Base-by-base conservation (phyloP, 2,888 invertebrate species). In the Mamestra brassicae region DNA sequence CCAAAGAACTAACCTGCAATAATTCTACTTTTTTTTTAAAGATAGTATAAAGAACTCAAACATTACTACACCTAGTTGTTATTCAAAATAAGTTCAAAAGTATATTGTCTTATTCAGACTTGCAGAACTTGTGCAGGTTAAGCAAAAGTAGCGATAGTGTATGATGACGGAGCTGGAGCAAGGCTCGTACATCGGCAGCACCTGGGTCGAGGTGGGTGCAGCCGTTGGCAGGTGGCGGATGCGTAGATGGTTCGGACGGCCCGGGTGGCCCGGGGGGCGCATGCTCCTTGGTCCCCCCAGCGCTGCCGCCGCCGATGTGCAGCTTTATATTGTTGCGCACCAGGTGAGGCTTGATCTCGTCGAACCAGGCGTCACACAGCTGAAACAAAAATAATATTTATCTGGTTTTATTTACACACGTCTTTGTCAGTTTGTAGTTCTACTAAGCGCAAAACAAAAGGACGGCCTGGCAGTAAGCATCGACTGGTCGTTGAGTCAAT, bases 311-410 rank as follows among this genome's bases (percentile, higher is more conserved):
- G 76, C 92, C 92, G 34, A 94, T 92, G 88, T 96, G 96, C 80
- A 96, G 83, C 90, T 96, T 96, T 74, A 96, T 93, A 67, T 95
- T 95, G 88, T 96, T 95, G 36, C 92, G 92, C 61, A 95, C 87
- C 80, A 96, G 84, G 80, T 95, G 93, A 57, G 96, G 96, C 87
- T 96, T 97, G 75, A 96, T 95, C 65, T 96, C 96, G 71, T 94
- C 95, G 81, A 96, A 96, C 96, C 96, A 96, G 17, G 95, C 93
- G 86, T 96, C 95, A 80, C 97, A 96, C 68, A 96, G 86, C 96
- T 96, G 90, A 70, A 93, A 93, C 52, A 55, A 65, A 60, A 50
- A 34, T 61, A 6, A 62, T 26, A 54, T 38, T 7, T 42, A 42
- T 42, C 42, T 42, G 45, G 15, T 11, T 26, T 13, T 50, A 57